Evolutionary conservation across 2,888 invertebrate species (phyloP).

Genomic region (Sabatieria punctata): DNA sequence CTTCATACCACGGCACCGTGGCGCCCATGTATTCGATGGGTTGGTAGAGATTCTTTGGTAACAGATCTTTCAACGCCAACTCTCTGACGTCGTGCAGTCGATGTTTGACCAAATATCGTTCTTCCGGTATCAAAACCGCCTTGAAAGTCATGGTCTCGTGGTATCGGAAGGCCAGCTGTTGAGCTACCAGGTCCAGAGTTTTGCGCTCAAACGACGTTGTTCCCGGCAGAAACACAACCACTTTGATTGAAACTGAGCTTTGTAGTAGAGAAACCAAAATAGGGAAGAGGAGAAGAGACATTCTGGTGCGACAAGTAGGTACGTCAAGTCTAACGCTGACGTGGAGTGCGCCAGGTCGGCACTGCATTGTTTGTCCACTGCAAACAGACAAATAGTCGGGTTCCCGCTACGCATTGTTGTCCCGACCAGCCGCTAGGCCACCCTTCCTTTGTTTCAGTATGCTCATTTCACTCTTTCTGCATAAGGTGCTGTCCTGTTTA

Average conservation of each 20-base stretch:
- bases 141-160: background rate
- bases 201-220: conserved; percentile 25
- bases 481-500: no score
- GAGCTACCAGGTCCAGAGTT: conserved; percentile 25
- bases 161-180: conserved; percentile 21
- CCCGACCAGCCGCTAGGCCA: no score
- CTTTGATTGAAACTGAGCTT: conserved; percentile 20
- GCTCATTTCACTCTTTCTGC: no score
- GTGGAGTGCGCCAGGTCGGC: no score
- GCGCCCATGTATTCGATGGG: conserved; percentile 19
- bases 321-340: no score
- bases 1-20: background rate
- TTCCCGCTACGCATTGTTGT: no score
- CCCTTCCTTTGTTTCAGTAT: no score
- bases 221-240: conserved; percentile 27
- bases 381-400: no score
- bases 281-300: no score
- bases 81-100: conserved; percentile 26
- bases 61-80: conserved; percentile 20
- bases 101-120: conserved; percentile 25
- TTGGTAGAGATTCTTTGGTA: conserved; percentile 14
- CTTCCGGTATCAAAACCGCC: conserved; percentile 26
- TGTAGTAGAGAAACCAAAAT: no score
- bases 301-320: no score
- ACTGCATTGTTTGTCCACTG: no score